Conservation (phyloP, 2,797 vertebrate species). For the Platalea minor region DNA sequence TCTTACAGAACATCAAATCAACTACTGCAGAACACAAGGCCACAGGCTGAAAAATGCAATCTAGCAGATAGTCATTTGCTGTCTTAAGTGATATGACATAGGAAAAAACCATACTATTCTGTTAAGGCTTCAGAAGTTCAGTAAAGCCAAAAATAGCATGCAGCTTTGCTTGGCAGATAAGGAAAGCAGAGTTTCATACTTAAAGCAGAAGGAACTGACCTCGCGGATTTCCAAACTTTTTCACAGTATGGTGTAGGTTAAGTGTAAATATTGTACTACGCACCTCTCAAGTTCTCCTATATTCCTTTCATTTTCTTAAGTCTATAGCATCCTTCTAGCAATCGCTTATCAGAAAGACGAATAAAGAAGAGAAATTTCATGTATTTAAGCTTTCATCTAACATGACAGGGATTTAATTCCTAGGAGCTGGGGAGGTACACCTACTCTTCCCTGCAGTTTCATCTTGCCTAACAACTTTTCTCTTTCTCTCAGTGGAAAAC, state of each 20-base stretch:
- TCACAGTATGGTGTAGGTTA: not conserved
- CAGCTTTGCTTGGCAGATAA: constrained; percentile 1
- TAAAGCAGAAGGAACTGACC: not conserved
- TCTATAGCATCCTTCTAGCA: not conserved
- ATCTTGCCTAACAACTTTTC: not conserved
- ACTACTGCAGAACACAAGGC: not conserved
- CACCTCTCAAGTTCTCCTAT: not conserved
- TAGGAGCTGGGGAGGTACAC: not conserved
- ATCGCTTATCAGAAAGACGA: not conserved
- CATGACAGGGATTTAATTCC: not conserved
- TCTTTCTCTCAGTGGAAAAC: not conserved
- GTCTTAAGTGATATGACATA: not conserved
- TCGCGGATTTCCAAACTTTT: constrained; percentile 15
- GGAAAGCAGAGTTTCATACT: not conserved
- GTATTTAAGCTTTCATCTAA: not conserved
- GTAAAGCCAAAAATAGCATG: constrained; percentile 17
- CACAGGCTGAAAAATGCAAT: not conserved
- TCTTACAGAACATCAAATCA: not conserved
- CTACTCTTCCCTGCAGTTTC: not conserved
- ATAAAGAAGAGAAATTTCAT: not conserved
- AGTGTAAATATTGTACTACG: not conserved
- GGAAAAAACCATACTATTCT: not conserved
- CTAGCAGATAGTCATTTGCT: not conserved
- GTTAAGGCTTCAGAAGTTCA: constrained; percentile 30
- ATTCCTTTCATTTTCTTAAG: not conserved